These are phyloP conservation scores for Chaetodon auriga DNA, from an alignment of 2,113 vertebrate species.

Conservation along the genomic window DNA sequence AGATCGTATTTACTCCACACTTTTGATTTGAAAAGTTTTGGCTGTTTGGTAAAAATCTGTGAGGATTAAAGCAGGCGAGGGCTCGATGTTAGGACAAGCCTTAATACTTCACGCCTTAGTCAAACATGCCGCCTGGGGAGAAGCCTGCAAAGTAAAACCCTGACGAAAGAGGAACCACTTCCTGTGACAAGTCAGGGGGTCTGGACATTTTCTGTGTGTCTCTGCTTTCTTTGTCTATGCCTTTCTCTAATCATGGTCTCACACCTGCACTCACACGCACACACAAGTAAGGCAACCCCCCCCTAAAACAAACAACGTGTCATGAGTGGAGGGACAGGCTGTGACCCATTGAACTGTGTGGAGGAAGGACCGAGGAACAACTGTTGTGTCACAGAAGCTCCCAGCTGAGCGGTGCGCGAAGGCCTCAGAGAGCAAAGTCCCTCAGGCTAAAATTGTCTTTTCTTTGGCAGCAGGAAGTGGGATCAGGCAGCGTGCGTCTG, in stretches of 20 bases:
- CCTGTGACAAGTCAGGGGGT: conserved; percentile 46
- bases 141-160: conserved; percentile 35
- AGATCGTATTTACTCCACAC: neutral
- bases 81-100: conserved; percentile 45
- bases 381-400: conserved; percentile 60
- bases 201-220: conserved; percentile 29
- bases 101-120: conserved; percentile 56
- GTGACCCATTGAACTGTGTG: conserved; percentile 60
- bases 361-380: conserved; percentile 59
- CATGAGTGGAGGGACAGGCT: neutral
- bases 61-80: conserved; percentile 32
- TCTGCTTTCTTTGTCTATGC: neutral
- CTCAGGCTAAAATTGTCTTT: conserved; percentile 64
- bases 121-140: conserved; percentile 44
- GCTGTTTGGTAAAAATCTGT: neutral
- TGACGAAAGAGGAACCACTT: conserved; percentile 49
- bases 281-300: neutral
- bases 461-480: conserved; percentile 61
- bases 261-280: conserved; percentile 10
- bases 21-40: conserved; percentile 15
- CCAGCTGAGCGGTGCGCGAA: conserved; percentile 55
- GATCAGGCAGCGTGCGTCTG: conserved; percentile 43
- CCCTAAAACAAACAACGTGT: neutral
- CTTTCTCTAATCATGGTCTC: neutral
- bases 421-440: conserved; percentile 57